Evolutionary conservation across 2,113 vertebrate genomes (phyloP).

Genomic region (Rhipidura dahli): DNA sequence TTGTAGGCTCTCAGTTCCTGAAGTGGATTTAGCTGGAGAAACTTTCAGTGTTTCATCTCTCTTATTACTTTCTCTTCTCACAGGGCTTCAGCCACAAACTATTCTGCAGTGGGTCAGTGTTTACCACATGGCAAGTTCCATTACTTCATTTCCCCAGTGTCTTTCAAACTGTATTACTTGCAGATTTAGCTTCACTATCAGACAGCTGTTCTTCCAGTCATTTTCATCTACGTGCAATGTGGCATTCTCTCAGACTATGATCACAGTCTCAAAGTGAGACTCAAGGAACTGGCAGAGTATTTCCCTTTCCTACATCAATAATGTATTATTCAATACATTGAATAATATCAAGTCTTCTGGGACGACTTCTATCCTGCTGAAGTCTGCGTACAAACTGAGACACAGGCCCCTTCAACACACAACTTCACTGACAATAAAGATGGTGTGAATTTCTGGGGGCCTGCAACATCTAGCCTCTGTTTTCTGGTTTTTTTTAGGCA

Average conservation of each 20-base stretch:
- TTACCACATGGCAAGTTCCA: not conserved
- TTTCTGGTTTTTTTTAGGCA: not conserved
- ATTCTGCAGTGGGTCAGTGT: not conserved
- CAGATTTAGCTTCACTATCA: not conserved
- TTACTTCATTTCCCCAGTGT: not conserved
- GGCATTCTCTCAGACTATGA: not conserved
- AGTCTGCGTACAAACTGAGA: not conserved
- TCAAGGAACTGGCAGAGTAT: not conserved
- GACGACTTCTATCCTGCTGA: not conserved
- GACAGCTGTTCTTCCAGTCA: not conserved
- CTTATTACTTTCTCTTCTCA: not conserved
- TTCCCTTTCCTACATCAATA: not conserved
- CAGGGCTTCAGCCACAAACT: not conserved
- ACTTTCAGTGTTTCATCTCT: not conserved
- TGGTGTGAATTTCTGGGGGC: not conserved
- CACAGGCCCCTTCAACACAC: not conserved
- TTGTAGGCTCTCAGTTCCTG: not conserved
- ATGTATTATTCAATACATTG: no score
- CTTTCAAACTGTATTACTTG: not conserved
- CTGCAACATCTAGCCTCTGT: not conserved
- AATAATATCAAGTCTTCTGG: not conserved
- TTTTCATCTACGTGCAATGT: accelerated
- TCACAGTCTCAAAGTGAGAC: not conserved
- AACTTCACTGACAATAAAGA: not conserved
- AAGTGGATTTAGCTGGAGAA: not conserved